phyloP scores from a whole-genome alignment of 2,113 vertebrate species.

The Grammomys surdaster region DNA sequence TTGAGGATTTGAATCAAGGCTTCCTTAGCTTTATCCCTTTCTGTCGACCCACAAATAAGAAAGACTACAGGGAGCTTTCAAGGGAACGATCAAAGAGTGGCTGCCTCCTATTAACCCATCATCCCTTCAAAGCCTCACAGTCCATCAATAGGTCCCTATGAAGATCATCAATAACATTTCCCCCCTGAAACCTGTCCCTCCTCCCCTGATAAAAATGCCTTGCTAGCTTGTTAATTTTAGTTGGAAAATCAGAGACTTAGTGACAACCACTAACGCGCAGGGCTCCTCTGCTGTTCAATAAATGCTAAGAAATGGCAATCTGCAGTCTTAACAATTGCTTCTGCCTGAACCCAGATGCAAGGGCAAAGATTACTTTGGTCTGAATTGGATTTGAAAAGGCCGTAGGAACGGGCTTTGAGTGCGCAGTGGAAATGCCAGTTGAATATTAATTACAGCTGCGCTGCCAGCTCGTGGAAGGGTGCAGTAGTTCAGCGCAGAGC shows the following conservation, averaged over 20 bases:
- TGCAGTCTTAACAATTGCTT: constrained; percentile 1
- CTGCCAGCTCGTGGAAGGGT: not conserved
- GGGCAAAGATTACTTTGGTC: constrained; percentile 66
- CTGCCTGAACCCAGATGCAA: constrained; percentile 26
- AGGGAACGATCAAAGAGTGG: not conserved
- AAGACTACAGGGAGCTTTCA: not conserved
- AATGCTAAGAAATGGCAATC: constrained; percentile 63
- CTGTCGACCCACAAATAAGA: not conserved
- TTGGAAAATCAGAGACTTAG: constrained; percentile 46
- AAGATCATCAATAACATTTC: constrained; percentile 17
- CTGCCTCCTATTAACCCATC: not conserved
- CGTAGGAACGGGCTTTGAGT: constrained; percentile 59
- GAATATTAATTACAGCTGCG: constrained; percentile 67
- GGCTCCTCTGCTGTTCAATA: constrained; percentile 54
- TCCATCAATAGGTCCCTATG: not conserved
- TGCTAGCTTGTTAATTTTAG: constrained; percentile 60
- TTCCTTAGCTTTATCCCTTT: not conserved
- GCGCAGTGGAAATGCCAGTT: constrained; percentile 61
- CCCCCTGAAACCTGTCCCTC: not conserved
- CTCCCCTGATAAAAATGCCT: not conserved
- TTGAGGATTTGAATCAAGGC: not conserved
- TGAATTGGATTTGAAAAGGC: constrained; percentile 78
- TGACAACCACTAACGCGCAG: not conserved
- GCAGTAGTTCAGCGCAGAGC: not conserved
- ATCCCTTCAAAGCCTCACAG: not conserved